Percentiles rank a stretch among this genome's conserved stretches.
These are phyloP conservation scores for Hippocampus comes DNA, from an alignment of 2,113 vertebrate genomes.

Conservation along the genomic window DNA sequence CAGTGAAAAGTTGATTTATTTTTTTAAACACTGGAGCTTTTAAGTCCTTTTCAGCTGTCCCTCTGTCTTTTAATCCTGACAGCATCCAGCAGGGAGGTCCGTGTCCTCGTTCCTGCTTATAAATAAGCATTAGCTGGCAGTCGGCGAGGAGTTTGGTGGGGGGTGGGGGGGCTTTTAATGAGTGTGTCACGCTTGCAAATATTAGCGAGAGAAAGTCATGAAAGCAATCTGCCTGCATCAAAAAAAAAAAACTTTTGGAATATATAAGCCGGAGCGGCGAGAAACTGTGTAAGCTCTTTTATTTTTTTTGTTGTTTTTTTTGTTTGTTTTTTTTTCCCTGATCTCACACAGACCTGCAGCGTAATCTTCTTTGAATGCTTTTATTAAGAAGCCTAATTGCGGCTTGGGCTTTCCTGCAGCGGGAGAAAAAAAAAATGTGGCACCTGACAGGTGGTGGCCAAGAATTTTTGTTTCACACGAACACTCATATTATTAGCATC, in stretches of 20 bases:
- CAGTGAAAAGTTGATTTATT: slow-evolving; percentile 36
- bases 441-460: background rate
- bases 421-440: slow-evolving; percentile 46
- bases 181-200: slow-evolving; percentile 39
- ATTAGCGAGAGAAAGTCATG: slow-evolving; percentile 16
- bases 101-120: slow-evolving; percentile 55
- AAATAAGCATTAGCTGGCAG: slow-evolving; percentile 51
- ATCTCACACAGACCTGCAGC: slow-evolving; percentile 54
- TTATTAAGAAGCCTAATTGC: slow-evolving; percentile 71
- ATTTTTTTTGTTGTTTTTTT: too few relatives aligned
- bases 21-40: slow-evolving; percentile 19
- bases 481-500: background rate
- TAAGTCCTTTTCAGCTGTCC: slow-evolving; percentile 35
- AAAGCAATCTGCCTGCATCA: slow-evolving; percentile 26
- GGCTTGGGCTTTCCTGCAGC: slow-evolving; percentile 47
- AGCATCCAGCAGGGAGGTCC: slow-evolving; percentile 52
- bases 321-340: background rate
- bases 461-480: background rate
- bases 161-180: slow-evolving; percentile 41
- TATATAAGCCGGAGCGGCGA: slow-evolving; percentile 12
- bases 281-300: background rate
- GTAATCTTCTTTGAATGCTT: slow-evolving; percentile 66
- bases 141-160: slow-evolving; percentile 10
- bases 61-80: slow-evolving; percentile 53
- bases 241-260: slow-evolving; percentile 36